Conservation (phyloP, 2,113 vertebrate species). For the Platichthys stellatus region DNA sequence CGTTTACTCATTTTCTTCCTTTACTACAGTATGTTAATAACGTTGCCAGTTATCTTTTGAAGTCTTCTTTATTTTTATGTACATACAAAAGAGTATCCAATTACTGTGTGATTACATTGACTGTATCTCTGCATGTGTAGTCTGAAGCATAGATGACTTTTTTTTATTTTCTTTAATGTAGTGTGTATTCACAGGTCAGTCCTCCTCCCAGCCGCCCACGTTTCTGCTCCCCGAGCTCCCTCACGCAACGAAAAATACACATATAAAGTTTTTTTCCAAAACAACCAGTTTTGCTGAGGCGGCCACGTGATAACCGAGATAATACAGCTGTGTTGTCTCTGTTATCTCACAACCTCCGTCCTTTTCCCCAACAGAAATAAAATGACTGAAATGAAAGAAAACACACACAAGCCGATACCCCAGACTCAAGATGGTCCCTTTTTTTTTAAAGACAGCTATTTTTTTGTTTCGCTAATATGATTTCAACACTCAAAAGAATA, state of each 20-base stretch:
- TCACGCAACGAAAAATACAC: constrained; percentile 35
- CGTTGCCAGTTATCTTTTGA: constrained; percentile 52
- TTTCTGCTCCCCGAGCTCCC: constrained; percentile 31
- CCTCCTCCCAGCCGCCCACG: constrained; percentile 20
- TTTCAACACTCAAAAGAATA: constrained; percentile 46
- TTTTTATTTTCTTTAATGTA: constrained; percentile 56
- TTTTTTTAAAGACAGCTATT: constrained; percentile 31
- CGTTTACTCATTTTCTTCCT: constrained; percentile 48
- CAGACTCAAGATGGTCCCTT: constrained; percentile 67
- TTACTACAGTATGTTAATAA: constrained; percentile 71
- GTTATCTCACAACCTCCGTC: constrained; percentile 29
- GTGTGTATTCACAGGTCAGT: constrained; percentile 70
- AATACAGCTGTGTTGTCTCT: constrained; percentile 50
- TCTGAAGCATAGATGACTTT: constrained; percentile 51
- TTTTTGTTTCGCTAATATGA: constrained; percentile 43
- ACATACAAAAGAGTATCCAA: constrained; percentile 76
- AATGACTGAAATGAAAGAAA: constrained; percentile 25
- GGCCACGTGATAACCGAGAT: constrained; percentile 28
- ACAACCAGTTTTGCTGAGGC: constrained; percentile 24
- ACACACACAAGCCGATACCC: constrained; percentile 49
- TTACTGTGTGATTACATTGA: constrained; percentile 63
- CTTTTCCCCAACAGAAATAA: constrained; percentile 29
- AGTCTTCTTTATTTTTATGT: constrained; percentile 60
- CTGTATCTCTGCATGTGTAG: constrained; percentile 50
- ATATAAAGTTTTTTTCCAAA: constrained; percentile 3